Evolutionary conservation across 2,797 vertebrate species (phyloP), one percentile per base, ranked within the genome.

Genomic region (Schizopygopsis pylzovi): DNA sequence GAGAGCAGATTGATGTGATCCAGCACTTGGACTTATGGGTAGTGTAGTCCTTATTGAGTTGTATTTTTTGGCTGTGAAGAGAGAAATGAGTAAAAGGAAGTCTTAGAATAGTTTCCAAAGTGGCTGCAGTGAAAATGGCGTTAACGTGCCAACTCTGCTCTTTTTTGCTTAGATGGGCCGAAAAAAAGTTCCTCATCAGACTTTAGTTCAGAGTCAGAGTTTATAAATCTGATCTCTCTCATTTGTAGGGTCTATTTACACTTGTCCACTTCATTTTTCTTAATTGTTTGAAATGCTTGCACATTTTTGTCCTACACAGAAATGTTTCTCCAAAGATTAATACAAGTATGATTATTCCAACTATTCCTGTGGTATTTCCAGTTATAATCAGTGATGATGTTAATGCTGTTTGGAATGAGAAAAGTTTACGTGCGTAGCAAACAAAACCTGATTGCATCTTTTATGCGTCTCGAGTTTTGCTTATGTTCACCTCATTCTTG

Each of bases 81-180:
- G n/a, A 79, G 71, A 83, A 59, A 80, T 39, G 52, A 72, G 49
- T 47, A 22, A 84, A 70, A 45, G 71, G 18, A 78, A 70, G 63
- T 70, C 18, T 16, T 37, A 61, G 52, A 72, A 79, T 71, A 79
- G 65, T 85, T 79, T 85, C 67, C 76, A 37, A 72, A 72, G 41
- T n/a, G 63, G 37, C 33, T 84, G 63, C 70, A 70, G 10, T 41
- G 37, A 16, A 61, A 84, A 67, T 9, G 18, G 72, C 25, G 56
- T n/a, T 33, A 61, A 39, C 4, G 33, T 52, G 59, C 72, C 82
- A 83, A 49, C 20, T 67, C 10, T 70, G 63, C 49, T 59, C 25
- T 84, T 54, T 73, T 80, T 65, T 79, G 25, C 67, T 45, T 45
- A 61, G 25, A 28, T 80, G 9, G 59, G 15, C 39, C 0, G n/a